phyloP scores from a whole-genome alignment of 2,797 vertebrate genomes.

The Carapus acus region DNA sequence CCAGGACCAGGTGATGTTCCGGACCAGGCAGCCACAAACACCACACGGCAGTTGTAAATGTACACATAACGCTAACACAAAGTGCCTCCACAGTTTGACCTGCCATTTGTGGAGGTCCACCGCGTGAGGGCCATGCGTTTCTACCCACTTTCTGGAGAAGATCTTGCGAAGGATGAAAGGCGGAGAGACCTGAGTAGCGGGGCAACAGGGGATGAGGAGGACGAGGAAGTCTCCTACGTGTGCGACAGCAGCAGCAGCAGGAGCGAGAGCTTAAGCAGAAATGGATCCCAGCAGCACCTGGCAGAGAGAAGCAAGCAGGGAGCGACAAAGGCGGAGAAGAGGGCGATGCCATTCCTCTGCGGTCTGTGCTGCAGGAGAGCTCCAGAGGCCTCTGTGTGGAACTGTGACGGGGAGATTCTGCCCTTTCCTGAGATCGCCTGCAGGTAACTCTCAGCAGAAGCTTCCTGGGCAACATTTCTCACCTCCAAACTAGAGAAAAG shows the following conservation, averaged over 20 bases:
- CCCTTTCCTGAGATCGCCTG: slow-evolving; percentile 65
- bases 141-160: slow-evolving; percentile 49
- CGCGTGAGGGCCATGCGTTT: slow-evolving; percentile 76
- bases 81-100: slow-evolving; percentile 70
- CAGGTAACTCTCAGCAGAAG: slow-evolving; percentile 52
- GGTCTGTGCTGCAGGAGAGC: slow-evolving; percentile 65
- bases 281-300: slow-evolving; percentile 60
- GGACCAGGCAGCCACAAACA: no score
- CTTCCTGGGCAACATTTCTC: neutral
- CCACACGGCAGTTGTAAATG: no score
- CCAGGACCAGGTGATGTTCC: slow-evolving; percentile 71
- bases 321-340: slow-evolving; percentile 28
- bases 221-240: slow-evolving; percentile 11
- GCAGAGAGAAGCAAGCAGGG: slow-evolving; percentile 28
- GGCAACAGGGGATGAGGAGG: slow-evolving; percentile 11
- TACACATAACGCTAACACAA: neutral
- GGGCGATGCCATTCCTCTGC: slow-evolving; percentile 46
- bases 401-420: slow-evolving; percentile 81
- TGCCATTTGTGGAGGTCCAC: slow-evolving; percentile 81
- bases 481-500: neutral
- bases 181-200: slow-evolving; percentile 1
- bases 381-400: slow-evolving; percentile 74
- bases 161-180: slow-evolving; percentile 36
- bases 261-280: slow-evolving; percentile 40
- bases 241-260: no score